These are phyloP conservation scores for Rhorus exstirpatorius DNA, from an alignment of 2,888 invertebrate species.

Conservation along the genomic window DNA sequence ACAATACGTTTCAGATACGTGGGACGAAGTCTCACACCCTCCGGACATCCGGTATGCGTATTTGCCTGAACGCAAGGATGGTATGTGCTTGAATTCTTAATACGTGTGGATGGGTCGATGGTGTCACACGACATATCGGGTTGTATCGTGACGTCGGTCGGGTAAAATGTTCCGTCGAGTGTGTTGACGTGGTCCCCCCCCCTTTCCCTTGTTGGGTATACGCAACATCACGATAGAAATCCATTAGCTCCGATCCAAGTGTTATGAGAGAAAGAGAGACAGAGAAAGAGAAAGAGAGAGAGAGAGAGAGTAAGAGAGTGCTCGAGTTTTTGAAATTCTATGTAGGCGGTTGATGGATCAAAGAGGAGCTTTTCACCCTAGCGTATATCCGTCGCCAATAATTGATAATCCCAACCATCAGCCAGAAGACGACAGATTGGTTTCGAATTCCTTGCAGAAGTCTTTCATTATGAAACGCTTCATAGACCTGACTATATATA, in stretches of 20 bases:
- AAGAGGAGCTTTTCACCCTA: conserved; percentile 17
- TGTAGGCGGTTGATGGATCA: conserved; percentile 44
- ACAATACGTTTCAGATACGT: no score
- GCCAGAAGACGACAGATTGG: conserved; percentile 31
- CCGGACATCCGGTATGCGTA: not conserved
- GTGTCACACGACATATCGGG: not conserved
- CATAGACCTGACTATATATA: not conserved
- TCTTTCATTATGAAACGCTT: conserved; percentile 52
- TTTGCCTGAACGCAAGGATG: not conserved
- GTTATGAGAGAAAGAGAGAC: not conserved
- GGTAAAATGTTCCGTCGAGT: conserved; percentile 25
- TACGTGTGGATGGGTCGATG: not conserved
- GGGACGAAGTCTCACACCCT: no score
- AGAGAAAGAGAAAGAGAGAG: not conserved
- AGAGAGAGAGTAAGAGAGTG: not conserved
- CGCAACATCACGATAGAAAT: conserved; percentile 1
- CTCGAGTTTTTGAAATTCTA: conserved; percentile 13
- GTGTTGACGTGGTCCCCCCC: conserved; percentile 36
- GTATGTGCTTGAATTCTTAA: not conserved
- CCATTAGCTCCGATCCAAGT: conserved; percentile 30
- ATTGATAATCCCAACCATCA: conserved; percentile 45
- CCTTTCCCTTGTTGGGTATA: no score
- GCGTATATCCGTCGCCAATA: conserved; percentile 48
- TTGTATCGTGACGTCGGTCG: conserved; percentile 36
- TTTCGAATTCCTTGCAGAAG: conserved; percentile 37